Percentiles rank a stretch among this genome's conserved stretches.
These are phyloP conservation scores for Phorcus lineatus DNA, from an alignment of 2,888 invertebrate species.

Conservation along the genomic window DNA sequence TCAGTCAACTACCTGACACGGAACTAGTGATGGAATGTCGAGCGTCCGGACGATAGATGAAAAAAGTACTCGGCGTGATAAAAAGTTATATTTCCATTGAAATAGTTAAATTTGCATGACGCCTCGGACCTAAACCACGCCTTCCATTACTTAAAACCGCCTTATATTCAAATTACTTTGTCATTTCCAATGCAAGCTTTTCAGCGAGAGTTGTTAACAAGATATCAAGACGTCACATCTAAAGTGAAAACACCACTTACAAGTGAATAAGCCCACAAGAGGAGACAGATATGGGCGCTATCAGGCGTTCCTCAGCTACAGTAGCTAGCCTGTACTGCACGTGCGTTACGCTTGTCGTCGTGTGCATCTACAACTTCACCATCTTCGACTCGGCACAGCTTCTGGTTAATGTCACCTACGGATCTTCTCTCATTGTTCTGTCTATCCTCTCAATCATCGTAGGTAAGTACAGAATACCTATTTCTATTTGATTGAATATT, in stretches of 20 bases:
- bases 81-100: background rate
- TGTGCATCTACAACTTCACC: conserved; percentile 46
- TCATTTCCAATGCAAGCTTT: background rate
- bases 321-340: conserved; percentile 42
- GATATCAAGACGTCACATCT: no score
- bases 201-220: background rate
- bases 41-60: background rate
- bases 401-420: conserved; percentile 42
- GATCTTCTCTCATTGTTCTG: conserved; percentile 38
- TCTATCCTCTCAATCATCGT: conserved; percentile 34
- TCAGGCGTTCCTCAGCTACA: conserved; percentile 42
- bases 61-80: background rate
- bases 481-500: no score
- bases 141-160: background rate
- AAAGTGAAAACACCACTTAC: no score
- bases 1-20: conserved; percentile 1
- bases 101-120: conserved; percentile 2
- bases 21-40: conserved; percentile 3
- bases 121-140: background rate
- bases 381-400: conserved; percentile 34
- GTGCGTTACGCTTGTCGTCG: conserved; percentile 42
- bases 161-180: background rate
- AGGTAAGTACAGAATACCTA: conserved; percentile 35
- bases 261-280: background rate
- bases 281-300: conserved; percentile 32